Evolutionary conservation across 2,888 invertebrate species (phyloP).

Genomic region (Smittia sp.): DNA sequence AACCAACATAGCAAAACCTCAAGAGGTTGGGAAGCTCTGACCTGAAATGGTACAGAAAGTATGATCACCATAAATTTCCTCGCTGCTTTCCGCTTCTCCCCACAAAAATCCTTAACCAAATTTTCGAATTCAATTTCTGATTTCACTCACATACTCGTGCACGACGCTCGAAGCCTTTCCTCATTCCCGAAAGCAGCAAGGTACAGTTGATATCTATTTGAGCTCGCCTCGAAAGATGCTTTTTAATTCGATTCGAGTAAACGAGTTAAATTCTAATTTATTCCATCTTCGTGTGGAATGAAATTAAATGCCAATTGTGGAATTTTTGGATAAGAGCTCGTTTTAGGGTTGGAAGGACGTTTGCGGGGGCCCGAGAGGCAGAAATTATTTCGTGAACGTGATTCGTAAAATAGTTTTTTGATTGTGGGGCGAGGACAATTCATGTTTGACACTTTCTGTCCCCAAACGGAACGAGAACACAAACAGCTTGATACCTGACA

Average conservation of each 20-base stretch:
- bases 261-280: conserved; percentile 37
- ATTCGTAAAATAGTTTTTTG: conserved; percentile 27
- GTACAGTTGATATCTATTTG: background rate
- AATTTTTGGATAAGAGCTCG: conserved; percentile 4
- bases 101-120: background rate
- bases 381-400: conserved; percentile 15
- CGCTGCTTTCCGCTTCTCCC: background rate
- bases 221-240: conserved; percentile 3
- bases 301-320: conserved; percentile 36
- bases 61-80: background rate
- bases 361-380: background rate
- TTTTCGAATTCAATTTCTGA: conserved; percentile 12
- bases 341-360: background rate
- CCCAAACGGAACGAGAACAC: background rate
- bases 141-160: background rate
- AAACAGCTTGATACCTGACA: conserved; percentile 4
- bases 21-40: no score
- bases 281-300: conserved; percentile 36
- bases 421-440: background rate
- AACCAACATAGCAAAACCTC: no score
- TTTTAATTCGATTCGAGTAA: conserved; percentile 13
- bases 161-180: background rate
- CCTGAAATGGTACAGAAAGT: background rate
- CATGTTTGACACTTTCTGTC: conserved; percentile 16
- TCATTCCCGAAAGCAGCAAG: background rate